phyloP scores from a whole-genome alignment of 2,797 vertebrate genomes.

The Loris lydekkerianus region DNA sequence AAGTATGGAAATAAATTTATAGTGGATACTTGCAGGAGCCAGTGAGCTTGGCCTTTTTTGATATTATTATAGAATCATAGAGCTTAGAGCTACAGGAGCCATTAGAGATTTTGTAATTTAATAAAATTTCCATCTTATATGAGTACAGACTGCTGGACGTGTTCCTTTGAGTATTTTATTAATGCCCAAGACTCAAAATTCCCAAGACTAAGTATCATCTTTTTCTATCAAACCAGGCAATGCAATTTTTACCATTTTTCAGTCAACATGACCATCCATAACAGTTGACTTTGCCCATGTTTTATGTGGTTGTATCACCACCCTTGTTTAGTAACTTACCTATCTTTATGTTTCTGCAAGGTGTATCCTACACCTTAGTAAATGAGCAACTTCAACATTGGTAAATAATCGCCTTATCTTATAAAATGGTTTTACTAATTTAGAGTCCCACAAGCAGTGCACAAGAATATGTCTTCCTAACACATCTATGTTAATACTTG shows the following conservation, averaged over 20 bases:
- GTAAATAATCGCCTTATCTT: background rate
- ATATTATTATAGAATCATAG: background rate
- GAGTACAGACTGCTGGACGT: background rate
- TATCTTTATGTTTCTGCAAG: background rate
- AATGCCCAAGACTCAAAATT: background rate
- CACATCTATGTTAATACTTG: constrained; percentile 2
- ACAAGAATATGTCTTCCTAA: background rate
- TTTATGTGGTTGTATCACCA: background rate
- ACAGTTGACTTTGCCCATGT: background rate
- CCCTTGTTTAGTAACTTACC: background rate
- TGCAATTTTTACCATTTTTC: background rate
- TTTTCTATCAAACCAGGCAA: background rate
- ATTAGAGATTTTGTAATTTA: background rate
- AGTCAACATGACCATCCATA: background rate
- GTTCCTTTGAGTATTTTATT: background rate
- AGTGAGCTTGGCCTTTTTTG: background rate
- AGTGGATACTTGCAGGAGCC: background rate
- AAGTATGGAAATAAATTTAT: background rate
- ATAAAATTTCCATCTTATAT: background rate
- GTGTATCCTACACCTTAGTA: background rate
- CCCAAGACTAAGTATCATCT: background rate
- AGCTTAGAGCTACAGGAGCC: background rate
- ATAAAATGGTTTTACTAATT: background rate
- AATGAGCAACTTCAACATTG: background rate
- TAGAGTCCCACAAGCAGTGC: background rate